Evolutionary conservation across 2,113 vertebrate genomes (phyloP), one percentile per base, ranked within the genome.

Genomic region (Motacilla alba): DNA sequence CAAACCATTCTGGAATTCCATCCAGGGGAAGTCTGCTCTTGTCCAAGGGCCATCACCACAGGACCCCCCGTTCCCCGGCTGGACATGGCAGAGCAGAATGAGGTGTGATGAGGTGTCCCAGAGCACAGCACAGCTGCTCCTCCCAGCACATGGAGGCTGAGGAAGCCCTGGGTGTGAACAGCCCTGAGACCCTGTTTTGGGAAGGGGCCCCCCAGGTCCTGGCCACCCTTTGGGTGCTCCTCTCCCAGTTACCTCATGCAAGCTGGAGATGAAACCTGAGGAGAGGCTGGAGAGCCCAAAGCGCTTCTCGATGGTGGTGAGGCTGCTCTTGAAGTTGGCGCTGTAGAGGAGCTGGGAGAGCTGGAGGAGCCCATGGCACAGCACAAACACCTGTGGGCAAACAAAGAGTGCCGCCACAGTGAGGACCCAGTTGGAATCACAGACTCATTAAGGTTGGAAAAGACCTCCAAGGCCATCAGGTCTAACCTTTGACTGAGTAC

Each of bases 241-340:
- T 70, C 16, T 60, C 60, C n/a, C 62, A 12, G 53, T 97, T 96
- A 99, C 99, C 99, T 99, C 99, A 1, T 99, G 98, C 73, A 99
- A 95, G 85, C 99, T 99, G 95, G 99, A 99, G 95, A 99, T 99
- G 94, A 99, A 98, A 31, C 99, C 99, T 0, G 99, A 99, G 8
- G 99, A 99, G 89, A 98, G 98, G 83, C 99, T 99, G 97, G 98
- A 99, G 90, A 99, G 99, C 28, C 99, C 99, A 6, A 99, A 99
- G 95, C 99, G 99, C 76, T 98, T 98, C 98, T 99, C 99, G 2
- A 99, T 99, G n/a, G 99, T 99, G 90, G 98, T 99, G 95, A 99
- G 99, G 97, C 98, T 99, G 98, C 99, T 99, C 97, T 99, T 99
- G 98, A 99, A 99, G 98, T 99, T 99, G 78, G 99, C 97, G 0